Base-by-base conservation (phyloP, 2,113 vertebrate species). In the Rhea americana region DNA sequence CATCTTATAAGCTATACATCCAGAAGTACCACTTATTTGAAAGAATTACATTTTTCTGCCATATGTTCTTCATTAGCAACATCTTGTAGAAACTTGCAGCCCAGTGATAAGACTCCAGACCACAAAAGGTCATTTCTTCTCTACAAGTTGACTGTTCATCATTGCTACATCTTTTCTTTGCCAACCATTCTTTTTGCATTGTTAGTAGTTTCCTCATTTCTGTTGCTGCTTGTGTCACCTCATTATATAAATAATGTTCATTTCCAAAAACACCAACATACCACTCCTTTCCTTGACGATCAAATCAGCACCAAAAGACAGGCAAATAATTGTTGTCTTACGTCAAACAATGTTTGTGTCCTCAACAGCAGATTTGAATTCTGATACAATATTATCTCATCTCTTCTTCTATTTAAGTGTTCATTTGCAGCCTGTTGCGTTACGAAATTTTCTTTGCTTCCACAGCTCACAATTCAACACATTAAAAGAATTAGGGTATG, bases 181-280 rank as follows among this genome's bases (percentile, higher is more conserved):
- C 85, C 85, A 93, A 3, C 83, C 65, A 53, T 91, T 96, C 80
- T 90, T 61, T 14, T 59, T 50, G 2, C 13, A 0, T 25, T 92
- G 83, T 90, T 94, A 84, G 74, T 80, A 67, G 81, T 91, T 92
- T 87, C 93, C 88, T 94, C 41, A 26, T 88, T 93, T 91, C 70
- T 95, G 93, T 89, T 93, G 88, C 74, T 95, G 87, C 70, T 92
- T 88, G 51, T 93, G 74, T 77, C 39, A 3, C 82, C 92, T 70
- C 24, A 20, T 66, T 94, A 87, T 91, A 95, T 93, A 93, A 73
- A 72, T 30, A 86, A 93, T 4, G 2, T 45, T 63, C 13, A 16
- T 41, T 83, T 85, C 48, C 56, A 74, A 65, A 90, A 94, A 80
- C 59, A 85, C 87, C 82, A 88, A 56, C 86, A 50, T 9, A 41